Evolutionary conservation across 2,113 vertebrate genomes (phyloP).

Genomic region (Spheniscus mendiculus): DNA sequence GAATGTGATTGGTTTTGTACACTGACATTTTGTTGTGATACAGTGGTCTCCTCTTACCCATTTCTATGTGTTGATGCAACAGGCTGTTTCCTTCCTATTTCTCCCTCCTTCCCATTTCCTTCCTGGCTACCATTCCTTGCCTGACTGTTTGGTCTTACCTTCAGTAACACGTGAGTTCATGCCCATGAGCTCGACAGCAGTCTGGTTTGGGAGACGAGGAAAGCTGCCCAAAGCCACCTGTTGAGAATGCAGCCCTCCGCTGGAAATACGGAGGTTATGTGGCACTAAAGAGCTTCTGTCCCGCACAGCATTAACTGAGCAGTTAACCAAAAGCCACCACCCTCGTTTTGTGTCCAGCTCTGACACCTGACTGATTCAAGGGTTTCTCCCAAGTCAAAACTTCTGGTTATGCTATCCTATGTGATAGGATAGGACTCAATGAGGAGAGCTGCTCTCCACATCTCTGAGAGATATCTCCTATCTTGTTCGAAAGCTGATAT

Average conservation of each 20-base stretch:
- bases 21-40: not conserved
- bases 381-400: not conserved
- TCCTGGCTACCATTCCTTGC: not conserved
- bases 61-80: not conserved
- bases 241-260: not conserved
- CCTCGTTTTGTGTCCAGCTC: not conserved
- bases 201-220: not conserved
- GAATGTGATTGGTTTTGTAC: not conserved
- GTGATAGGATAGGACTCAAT: not conserved
- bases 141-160: not conserved
- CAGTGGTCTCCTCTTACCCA: not conserved
- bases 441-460: slow-evolving; percentile 48
- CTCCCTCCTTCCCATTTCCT: not conserved
- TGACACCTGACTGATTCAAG: not conserved
- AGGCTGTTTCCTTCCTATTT: not conserved
- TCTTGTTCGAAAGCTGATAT: slow-evolving; percentile 61
- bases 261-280: not conserved
- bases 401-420: not conserved
- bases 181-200: fast-evolving
- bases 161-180: not conserved
- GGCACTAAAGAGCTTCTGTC: not conserved
- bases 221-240: not conserved
- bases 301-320: no score
- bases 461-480: slow-evolving; percentile 57
- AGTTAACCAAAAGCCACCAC: not conserved